Conservation (phyloP, 2,888 invertebrate species). For the Idaea biselata region DNA sequence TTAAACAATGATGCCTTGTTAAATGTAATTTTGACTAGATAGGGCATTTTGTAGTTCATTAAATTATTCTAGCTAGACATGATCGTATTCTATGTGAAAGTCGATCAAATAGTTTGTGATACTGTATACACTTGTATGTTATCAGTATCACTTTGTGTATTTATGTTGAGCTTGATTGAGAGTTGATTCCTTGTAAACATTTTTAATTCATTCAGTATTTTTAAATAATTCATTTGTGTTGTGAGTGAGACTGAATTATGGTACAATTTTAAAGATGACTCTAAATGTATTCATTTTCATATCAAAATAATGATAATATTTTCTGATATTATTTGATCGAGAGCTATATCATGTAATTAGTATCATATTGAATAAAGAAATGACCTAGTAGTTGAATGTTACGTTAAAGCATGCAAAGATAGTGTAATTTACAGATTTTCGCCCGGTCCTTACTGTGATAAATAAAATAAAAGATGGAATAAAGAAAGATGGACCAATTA, state of each 20-base stretch:
- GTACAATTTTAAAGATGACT: constrained; percentile 70
- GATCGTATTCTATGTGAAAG: constrained; percentile 67
- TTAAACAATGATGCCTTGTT: constrained; percentile 75
- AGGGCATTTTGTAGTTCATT: constrained; percentile 78
- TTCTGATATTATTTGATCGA: constrained; percentile 61
- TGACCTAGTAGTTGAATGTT: constrained; percentile 67
- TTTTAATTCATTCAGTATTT: constrained; percentile 75
- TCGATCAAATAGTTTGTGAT: constrained; percentile 71
- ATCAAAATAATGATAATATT: constrained; percentile 51
- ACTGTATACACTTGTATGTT: constrained; percentile 46
- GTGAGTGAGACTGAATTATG: constrained; percentile 76
- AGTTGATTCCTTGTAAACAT: constrained; percentile 46
- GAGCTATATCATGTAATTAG: constrained; percentile 19
- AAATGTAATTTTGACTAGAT: constrained; percentile 74
- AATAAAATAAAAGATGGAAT: constrained; percentile 53
- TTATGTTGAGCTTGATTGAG: constrained; percentile 31
- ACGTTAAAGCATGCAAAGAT: constrained; percentile 73
- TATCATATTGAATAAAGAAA: constrained; percentile 48
- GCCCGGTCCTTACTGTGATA: constrained; percentile 78
- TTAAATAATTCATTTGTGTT: constrained; percentile 71
- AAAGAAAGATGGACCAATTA: constrained; percentile 49
- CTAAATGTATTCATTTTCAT: constrained; percentile 41
- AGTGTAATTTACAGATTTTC: constrained; percentile 77
- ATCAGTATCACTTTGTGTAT: constrained; percentile 46
- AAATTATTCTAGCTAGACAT: constrained; percentile 70